Base-by-base conservation (phyloP, 2,888 invertebrate genomes). In the Galeruca laticollis region DNA sequence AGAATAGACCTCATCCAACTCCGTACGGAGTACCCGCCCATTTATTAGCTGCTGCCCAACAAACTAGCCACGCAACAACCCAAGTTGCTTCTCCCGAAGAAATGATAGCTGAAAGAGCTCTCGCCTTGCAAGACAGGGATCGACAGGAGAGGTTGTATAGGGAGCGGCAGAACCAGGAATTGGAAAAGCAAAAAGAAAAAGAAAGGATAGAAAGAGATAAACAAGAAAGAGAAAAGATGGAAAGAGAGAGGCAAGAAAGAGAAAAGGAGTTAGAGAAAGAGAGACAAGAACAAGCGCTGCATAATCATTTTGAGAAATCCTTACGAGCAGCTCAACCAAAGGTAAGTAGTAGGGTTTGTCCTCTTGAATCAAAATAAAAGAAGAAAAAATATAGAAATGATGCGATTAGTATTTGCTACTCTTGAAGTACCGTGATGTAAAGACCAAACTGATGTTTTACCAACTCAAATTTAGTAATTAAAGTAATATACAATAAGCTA, bases 241-340 rank as follows among this genome's bases (percentile, higher is more conserved):
- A 79, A 63, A 72, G 84, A 78, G 80, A 79, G 59, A 72, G 83
- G 72, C 79, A 84, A 81, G 84, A 85, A 88, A 80, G 83, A 77
- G 81, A 81, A 77, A 79, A 83, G 77, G 81, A 81, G 76, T 75
- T 84, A 69, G 84, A 85, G 89, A 85, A 88, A 82, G 89, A 92
- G 86, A 87, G 90, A 75, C 89, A 90, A 66, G 89, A 90, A 77
- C 89, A 90, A 79, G 91, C 93, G 74, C 93, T 96, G 70, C 91
- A 94, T 80, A 93, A 95, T 86, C 96, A 96, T 87, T 96, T 96
- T 86, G 94, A 94, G 82, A 95, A 95, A 87, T 95, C 95, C 75
- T 88, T 96, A 72, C 89, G 93, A 83, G 93, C 92, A 74, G 93
- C 92, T 54, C 90, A 92, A 82, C 92, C 93, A 87, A 93, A 93